Evolutionary conservation across 2,888 invertebrate genomes (phyloP).

Genomic region (Cataglyphis rosenhaueri): DNA sequence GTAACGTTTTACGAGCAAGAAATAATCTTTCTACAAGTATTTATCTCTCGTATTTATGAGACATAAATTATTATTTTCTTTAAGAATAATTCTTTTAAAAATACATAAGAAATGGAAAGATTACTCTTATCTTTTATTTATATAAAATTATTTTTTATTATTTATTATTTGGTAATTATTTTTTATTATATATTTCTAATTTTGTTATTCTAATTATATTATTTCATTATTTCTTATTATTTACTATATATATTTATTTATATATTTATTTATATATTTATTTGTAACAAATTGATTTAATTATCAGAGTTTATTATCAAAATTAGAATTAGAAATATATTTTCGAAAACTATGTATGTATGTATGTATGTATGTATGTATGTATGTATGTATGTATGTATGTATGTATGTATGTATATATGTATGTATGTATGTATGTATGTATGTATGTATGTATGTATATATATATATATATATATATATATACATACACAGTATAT

Average conservation of each 20-base stretch:
- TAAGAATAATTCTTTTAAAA: background rate
- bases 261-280: background rate
- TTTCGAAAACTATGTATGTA: no score
- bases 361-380: no score
- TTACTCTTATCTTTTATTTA: background rate
- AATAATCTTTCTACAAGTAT: background rate
- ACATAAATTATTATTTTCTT: background rate
- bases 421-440: no score
- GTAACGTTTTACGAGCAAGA: slow-evolving; percentile 35
- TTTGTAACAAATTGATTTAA: background rate
- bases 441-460: no score
- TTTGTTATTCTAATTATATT: background rate
- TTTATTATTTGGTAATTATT: background rate
- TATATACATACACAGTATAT: no score
- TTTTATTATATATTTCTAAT: background rate
- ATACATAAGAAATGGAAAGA: background rate
- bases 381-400: no score
- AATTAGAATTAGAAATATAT: background rate
- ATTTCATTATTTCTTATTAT: background rate
- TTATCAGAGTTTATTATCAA: background rate
- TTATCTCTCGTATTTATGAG: background rate
- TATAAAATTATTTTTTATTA: background rate
- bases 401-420: no score
- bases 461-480: background rate
- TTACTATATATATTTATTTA: background rate